phyloP scores from a whole-genome alignment of 2,797 vertebrate genomes.

The Hypotaenidia philippensis region DNA sequence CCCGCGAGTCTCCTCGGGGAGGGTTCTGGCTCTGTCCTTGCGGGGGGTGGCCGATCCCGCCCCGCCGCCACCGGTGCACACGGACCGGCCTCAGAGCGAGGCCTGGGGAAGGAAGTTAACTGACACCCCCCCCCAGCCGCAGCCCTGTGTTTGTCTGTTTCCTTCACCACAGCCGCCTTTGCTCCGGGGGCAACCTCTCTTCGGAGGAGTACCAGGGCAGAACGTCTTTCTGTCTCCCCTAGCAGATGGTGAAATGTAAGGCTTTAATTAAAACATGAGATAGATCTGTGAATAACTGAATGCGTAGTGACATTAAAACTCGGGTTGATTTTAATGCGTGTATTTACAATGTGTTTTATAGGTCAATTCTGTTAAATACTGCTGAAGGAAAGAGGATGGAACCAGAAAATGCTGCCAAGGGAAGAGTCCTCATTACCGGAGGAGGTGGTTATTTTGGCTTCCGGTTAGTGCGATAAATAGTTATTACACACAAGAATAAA shows the following conservation, averaged over 20 bases:
- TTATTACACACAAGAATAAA: not conserved
- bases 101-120: not conserved
- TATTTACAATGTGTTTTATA: not conserved
- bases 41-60: not conserved
- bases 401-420: not conserved
- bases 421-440: conserved; percentile 88
- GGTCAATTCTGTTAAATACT: not conserved
- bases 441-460: conserved; percentile 94
- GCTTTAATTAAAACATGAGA: fast-evolving
- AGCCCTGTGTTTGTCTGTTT: fast-evolving
- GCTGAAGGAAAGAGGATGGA: conserved; percentile 56
- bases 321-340: not conserved
- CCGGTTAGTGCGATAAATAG: conserved; percentile 83
- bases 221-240: too few relatives aligned
- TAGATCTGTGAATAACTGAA: fast-evolving
- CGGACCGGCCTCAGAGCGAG: not conserved
- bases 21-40: not conserved
- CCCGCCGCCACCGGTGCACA: not conserved
- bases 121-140: not conserved
- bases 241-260: not conserved
- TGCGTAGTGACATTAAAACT: fast-evolving
- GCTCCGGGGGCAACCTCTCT: not conserved
- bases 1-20: fast-evolving
- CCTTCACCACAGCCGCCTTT: not conserved
- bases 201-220: too few relatives aligned